A percentile compares a stretch with the other conserved stretches of the same genome.
These are phyloP conservation scores for Lepetodrilus schrolli DNA, from an alignment of 2,888 invertebrate genomes.

Conservation along the genomic window DNA sequence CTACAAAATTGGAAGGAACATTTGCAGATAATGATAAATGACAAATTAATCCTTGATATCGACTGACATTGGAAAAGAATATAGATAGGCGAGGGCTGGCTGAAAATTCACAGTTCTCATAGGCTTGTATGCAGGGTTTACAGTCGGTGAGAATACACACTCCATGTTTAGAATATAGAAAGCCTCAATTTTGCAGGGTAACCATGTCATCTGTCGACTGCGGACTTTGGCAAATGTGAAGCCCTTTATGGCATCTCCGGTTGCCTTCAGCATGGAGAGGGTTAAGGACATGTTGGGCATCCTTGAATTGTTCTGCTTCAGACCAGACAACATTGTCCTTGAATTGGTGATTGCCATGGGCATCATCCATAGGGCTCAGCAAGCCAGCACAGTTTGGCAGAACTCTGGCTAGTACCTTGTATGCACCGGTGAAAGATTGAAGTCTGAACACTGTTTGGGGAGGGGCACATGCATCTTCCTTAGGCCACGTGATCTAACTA, in stretches of 20 bases:
- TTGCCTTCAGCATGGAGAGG: too few relatives aligned
- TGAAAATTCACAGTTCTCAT: slow-evolving; percentile 44
- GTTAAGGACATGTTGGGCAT: not conserved
- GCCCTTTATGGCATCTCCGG: too few relatives aligned
- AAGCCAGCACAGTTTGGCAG: slow-evolving; percentile 31
- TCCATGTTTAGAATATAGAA: slow-evolving; percentile 33
- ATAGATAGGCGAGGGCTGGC: slow-evolving; percentile 39
- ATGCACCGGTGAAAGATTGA: slow-evolving; percentile 20
- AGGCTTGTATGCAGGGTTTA: slow-evolving; percentile 40
- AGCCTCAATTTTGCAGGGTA: slow-evolving; percentile 32
- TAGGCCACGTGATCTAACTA: too few relatives aligned
- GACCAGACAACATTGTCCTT: slow-evolving; percentile 36
- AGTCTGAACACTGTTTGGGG: slow-evolving; percentile 4
- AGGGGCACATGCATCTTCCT: too few relatives aligned
- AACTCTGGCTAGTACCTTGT: slow-evolving; percentile 34
- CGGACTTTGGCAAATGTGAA: slow-evolving; percentile 24
- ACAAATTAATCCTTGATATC: slow-evolving; percentile 30
- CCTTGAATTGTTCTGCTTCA: slow-evolving; percentile 28
- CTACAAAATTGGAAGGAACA: slow-evolving; percentile 39
- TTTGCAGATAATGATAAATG: slow-evolving; percentile 33
- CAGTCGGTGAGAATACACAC: slow-evolving; percentile 45
- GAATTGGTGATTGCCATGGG: slow-evolving; percentile 28
- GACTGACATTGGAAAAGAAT: slow-evolving; percentile 39
- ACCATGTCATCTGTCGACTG: not conserved
- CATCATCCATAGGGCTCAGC: slow-evolving; percentile 31